Evolutionary conservation across 2,113 vertebrate genomes (phyloP).

Genomic region (Anoura caudifer): DNA sequence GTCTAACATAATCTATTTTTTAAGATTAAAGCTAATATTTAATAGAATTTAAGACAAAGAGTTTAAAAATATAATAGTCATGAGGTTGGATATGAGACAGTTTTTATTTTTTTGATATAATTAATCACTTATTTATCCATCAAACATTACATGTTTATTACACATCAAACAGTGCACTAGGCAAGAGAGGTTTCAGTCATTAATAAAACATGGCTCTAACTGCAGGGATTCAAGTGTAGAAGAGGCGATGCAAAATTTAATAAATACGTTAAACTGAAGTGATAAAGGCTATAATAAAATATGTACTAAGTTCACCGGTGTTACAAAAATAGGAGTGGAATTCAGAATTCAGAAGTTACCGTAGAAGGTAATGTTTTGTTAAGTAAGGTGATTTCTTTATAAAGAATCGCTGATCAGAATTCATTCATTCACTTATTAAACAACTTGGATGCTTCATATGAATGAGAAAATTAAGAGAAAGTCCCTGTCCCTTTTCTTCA

Average conservation of each 20-base stretch:
- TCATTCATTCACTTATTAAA: neutral
- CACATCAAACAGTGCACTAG: neutral
- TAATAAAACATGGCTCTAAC: neutral
- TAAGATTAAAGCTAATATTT: neutral
- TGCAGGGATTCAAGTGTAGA: neutral
- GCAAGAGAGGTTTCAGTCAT: neutral
- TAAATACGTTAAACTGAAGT: neutral
- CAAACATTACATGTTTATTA: neutral
- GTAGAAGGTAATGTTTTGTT: neutral
- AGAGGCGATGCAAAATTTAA: constrained; percentile 15
- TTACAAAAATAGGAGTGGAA: constrained; percentile 9
- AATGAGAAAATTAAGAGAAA: neutral
- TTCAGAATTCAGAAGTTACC: constrained; percentile 26
- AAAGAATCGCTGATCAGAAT: neutral
- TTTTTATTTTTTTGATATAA: neutral
- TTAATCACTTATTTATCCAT: neutral
- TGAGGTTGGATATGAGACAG: neutral
- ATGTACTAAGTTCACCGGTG: neutral
- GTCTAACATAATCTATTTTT: neutral
- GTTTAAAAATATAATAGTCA: neutral
- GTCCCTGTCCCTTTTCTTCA: neutral
- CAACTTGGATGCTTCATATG: neutral
- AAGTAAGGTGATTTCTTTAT: neutral
- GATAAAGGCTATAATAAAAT: constrained; percentile 9
- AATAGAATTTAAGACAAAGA: neutral